These are phyloP conservation scores for Galendromus occidentalis DNA, from an alignment of 1,140 invertebrate species.

Conservation along the genomic window DNA sequence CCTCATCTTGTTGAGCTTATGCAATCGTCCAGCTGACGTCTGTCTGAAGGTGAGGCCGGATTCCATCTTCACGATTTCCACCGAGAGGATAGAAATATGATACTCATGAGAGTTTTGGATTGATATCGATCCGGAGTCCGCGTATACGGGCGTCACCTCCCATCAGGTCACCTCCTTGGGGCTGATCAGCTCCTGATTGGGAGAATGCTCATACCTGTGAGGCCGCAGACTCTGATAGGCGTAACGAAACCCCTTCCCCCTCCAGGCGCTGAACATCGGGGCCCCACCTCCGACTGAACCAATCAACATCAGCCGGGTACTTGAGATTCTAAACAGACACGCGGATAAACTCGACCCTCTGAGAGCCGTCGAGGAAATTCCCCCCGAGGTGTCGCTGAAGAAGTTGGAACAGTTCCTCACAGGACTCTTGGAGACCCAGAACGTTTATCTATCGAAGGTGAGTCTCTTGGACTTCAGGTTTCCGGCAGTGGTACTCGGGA, in stretches of 20 bases:
- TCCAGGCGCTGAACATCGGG: constrained; percentile 2
- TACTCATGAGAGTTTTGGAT: no score
- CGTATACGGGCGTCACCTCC: no score
- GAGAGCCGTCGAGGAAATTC: constrained; percentile 31
- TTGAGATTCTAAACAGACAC: constrained; percentile 56
- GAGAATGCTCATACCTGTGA: no score
- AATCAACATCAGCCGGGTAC: constrained; percentile 49
- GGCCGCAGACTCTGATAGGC: constrained; percentile 12
- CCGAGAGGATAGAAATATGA: no score
- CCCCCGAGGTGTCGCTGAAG: constrained; percentile 11
- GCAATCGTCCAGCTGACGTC: constrained; percentile 36
- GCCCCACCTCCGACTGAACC: constrained; percentile 21
- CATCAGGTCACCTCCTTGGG: no score
- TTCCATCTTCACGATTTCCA: neutral
- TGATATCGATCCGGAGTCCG: no score
- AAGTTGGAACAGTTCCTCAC: constrained; percentile 17
- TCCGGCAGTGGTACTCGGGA: no score
- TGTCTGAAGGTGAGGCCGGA: constrained; percentile 27
- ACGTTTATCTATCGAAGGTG: constrained; percentile 1
- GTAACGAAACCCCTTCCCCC: neutral
- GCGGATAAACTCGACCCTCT: constrained; percentile 57
- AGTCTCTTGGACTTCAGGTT: no score
- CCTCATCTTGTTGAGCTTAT: constrained; percentile 35
- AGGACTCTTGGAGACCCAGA: neutral
- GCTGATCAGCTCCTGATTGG: no score